These are phyloP conservation scores for Vidua chalybeata DNA, from an alignment of 2,113 vertebrate species.

Conservation along the genomic window DNA sequence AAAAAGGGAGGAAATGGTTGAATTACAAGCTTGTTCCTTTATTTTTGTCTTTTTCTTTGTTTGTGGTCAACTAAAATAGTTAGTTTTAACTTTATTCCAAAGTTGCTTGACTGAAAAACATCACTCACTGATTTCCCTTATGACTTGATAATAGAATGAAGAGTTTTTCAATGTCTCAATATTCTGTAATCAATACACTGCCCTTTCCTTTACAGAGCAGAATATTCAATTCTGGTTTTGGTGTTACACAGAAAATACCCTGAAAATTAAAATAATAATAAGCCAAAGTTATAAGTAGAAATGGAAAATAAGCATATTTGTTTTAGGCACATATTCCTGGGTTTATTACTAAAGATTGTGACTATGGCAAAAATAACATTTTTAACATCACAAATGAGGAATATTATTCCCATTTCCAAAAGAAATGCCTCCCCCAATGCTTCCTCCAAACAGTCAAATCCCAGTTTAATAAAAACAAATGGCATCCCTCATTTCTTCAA, in stretches of 20 bases:
- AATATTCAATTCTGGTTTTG: conserved; percentile 14
- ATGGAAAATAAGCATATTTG: conserved; percentile 56
- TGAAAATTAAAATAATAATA: conserved; percentile 39
- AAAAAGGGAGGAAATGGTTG: background rate
- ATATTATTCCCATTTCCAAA: conserved; percentile 73
- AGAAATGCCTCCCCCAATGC: conserved; percentile 75
- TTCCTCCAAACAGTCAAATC: conserved; percentile 77
- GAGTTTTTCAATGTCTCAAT: background rate
- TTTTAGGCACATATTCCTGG: conserved; percentile 36
- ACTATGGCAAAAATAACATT: conserved; percentile 69
- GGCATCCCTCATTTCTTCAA: conserved; percentile 73
- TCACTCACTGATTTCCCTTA: background rate
- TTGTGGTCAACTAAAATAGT: background rate
- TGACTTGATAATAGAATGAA: background rate
- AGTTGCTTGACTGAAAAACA: background rate
- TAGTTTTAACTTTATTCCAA: background rate
- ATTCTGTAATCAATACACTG: background rate
- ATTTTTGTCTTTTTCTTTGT: background rate
- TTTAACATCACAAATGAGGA: conserved; percentile 69
- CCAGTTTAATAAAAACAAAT: conserved; percentile 85
- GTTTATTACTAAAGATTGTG: conserved; percentile 62
- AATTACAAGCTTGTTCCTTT: background rate
- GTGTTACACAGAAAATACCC: background rate
- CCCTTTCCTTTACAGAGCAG: background rate
- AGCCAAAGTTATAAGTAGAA: conserved; percentile 36